Base-by-base conservation (phyloP, 2,888 invertebrate genomes). In the Pandemis heparana region DNA sequence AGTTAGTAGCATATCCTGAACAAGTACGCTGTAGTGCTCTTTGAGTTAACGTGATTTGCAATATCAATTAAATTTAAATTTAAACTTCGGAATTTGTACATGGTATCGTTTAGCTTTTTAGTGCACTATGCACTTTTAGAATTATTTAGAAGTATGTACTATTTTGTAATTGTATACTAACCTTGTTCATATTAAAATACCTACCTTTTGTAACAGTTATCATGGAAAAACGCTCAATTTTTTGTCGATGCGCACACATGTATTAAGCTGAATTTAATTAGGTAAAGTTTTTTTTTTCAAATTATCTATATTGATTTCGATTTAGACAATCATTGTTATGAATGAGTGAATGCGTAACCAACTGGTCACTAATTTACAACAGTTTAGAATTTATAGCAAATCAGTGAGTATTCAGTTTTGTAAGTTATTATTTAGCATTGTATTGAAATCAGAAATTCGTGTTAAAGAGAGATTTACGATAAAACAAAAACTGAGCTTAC, bases 401-500 rank as follows among this genome's bases (percentile, higher is more conserved):
- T 23, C 56, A 23, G 63, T 62, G 39, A 18, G 69, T 64, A 70
- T 48, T 74, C 18, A 53, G 14, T 60, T 43, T 48, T 48, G 12
- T 70, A 70, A 16, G 56, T 64, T 51, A 65, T 43, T 41, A 59
- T 53, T 69, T 69, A 73, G 70, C 23, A 61, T 39, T 56, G 43
- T 62, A 51, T 38, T 72, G 74, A 56, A 56, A 23, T 56, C 12
- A 10, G 51, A 43, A 70, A 61, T 60, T 67, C 71, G 69, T 74
- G 65, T 67, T 71, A 71, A 74, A 72, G 67, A 68, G 73, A 71
- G 75, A 75, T 76, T 71, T 56, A 63, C 62, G 38, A 71, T 66
- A 48, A 59, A 72, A 56, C 46, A 76, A 70, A 70, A 76, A 76
- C 71, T 69, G 77, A 77, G 77, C 77, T 77, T 63, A 71, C 69